phyloP scores from a whole-genome alignment of 2,888 invertebrate species.

The Drosophila diplacantha region DNA sequence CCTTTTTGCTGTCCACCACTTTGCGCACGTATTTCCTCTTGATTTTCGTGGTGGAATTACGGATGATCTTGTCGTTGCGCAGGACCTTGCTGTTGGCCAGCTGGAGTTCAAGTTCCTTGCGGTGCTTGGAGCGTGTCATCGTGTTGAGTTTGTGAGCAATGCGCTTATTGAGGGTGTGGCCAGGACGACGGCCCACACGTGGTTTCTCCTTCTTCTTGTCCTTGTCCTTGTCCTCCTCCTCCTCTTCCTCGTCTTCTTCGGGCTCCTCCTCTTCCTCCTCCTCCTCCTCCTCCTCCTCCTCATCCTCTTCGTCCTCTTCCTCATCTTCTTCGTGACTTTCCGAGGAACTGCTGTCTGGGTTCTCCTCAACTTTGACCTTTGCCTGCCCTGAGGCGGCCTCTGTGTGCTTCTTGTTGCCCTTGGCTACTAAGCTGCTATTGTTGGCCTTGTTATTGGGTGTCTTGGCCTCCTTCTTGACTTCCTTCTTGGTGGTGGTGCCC shows the following conservation, averaged over 20 bases:
- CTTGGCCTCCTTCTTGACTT: slow-evolving; percentile 9
- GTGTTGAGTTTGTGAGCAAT: slow-evolving; percentile 69
- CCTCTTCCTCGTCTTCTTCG: slow-evolving; percentile 11
- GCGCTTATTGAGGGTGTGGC: slow-evolving; percentile 30
- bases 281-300: slow-evolving; percentile 25
- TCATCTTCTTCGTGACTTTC: slow-evolving; percentile 26
- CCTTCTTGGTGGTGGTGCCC: slow-evolving; percentile 9
- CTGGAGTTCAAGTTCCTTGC: slow-evolving; percentile 75
- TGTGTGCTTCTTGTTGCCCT: slow-evolving; percentile 5
- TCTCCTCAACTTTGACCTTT: slow-evolving; percentile 17
- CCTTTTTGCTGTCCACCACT: slow-evolving; percentile 57
- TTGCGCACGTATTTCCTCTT: slow-evolving; percentile 74
- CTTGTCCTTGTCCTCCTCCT: slow-evolving; percentile 8
- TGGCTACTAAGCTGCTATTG: slow-evolving; percentile 4
- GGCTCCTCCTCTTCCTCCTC: slow-evolving; percentile 14
- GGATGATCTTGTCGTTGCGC: slow-evolving; percentile 75
- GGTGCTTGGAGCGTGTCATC: slow-evolving; percentile 77
- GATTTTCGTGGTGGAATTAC: slow-evolving; percentile 73
- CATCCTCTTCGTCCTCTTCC: slow-evolving; percentile 19
- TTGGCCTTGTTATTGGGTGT: slow-evolving; percentile 4
- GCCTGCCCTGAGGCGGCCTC: neutral
- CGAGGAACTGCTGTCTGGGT: slow-evolving; percentile 24
- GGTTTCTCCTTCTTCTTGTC: slow-evolving; percentile 10
- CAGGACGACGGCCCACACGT: slow-evolving; percentile 18
- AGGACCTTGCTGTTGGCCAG: slow-evolving; percentile 76